phyloP scores from a whole-genome alignment of 2,888 invertebrate genomes.

The Eupithecia pulchellata region DNA sequence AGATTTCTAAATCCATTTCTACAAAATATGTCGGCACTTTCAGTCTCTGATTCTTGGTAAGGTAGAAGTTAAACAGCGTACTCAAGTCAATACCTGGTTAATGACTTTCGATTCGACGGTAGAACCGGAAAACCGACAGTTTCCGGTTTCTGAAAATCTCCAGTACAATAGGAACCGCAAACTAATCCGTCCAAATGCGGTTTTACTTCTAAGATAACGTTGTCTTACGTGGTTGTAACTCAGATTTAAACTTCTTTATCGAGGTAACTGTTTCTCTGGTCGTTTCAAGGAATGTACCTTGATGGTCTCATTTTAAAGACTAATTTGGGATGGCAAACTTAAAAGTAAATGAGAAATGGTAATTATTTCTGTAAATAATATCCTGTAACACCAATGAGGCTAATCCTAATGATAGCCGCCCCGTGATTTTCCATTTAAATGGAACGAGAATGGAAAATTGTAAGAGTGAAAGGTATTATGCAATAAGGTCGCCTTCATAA shows the following conservation, averaged over 20 bases:
- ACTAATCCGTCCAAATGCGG: constrained; percentile 38
- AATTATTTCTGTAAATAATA: constrained; percentile 22
- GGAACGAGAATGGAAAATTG: constrained; percentile 8
- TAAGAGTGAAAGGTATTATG: constrained; percentile 21
- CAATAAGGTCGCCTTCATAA: constrained; percentile 31
- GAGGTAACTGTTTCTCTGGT: constrained; percentile 10
- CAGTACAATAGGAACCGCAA: constrained; percentile 26
- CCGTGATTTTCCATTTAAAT: constrained; percentile 18
- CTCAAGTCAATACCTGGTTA: constrained; percentile 7
- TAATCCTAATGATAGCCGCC: constrained; percentile 9
- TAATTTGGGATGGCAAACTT: constrained; percentile 21
- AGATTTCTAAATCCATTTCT: background rate
- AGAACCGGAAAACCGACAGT: background rate
- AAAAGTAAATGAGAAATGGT: background rate
- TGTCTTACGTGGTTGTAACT: constrained; percentile 18
- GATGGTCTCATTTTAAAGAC: constrained; percentile 4
- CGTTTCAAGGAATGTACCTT: constrained; percentile 10
- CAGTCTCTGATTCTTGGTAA: background rate
- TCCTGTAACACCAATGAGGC: background rate
- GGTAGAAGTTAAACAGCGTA: background rate
- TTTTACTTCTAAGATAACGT: constrained; percentile 20
- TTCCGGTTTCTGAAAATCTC: constrained; percentile 11
- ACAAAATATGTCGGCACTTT: background rate
- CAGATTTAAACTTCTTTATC: constrained; percentile 9
- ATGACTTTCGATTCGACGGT: background rate